phyloP scores from a whole-genome alignment of 2,888 invertebrate genomes.

The Melieria picta region DNA sequence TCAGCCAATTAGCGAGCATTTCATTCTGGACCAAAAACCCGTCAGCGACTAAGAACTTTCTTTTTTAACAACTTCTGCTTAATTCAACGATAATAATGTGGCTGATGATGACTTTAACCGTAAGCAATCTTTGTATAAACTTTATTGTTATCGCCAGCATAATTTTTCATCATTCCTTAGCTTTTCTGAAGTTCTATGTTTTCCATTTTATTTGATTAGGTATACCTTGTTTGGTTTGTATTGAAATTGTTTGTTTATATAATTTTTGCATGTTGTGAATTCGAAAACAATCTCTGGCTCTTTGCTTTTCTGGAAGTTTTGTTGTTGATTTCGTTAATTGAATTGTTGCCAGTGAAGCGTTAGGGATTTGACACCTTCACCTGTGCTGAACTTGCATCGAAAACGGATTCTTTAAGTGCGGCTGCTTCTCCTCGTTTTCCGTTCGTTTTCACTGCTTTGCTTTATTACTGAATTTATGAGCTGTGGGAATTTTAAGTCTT shows the following conservation, averaged over 20 bases:
- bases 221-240: not conserved
- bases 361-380: not conserved
- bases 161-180: not conserved
- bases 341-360: not conserved
- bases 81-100: too few relatives aligned
- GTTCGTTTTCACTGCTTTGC: too few relatives aligned
- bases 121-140: not conserved
- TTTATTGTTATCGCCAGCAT: not conserved
- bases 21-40: slow-evolving; percentile 14
- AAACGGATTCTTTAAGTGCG: too few relatives aligned
- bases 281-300: too few relatives aligned
- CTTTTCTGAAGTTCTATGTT: not conserved
- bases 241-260: too few relatives aligned
- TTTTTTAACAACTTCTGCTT: slow-evolving; percentile 13
- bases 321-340: not conserved
- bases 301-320: not conserved
- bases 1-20: not conserved
- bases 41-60: slow-evolving; percentile 4
- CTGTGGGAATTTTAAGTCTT: too few relatives aligned
- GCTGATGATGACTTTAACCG: not conserved
- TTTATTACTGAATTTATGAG: too few relatives aligned
- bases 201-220: not conserved
- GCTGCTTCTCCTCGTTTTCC: too few relatives aligned
- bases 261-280: too few relatives aligned
- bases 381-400: not conserved